Evolutionary conservation across 2,888 invertebrate species (phyloP), one percentile per base, ranked within the genome.

Genomic region (Molorchus minor): DNA sequence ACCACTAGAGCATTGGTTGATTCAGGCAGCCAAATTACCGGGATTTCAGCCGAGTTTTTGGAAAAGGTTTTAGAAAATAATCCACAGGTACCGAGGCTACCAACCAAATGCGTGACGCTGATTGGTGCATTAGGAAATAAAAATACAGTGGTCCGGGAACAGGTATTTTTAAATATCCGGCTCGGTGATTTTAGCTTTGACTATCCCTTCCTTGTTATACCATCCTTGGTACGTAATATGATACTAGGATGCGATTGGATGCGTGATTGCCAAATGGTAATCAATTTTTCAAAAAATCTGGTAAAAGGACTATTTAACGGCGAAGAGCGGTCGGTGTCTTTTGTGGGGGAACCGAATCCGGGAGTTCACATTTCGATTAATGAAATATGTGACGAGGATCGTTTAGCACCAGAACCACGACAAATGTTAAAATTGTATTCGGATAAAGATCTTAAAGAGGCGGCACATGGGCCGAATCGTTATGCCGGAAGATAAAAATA

Each of bases 1-100:
- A 10, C 7, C 1, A 45, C 16, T 1, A 16, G 33, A 2, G 43
- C 30, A 29, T 53, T 61, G 10, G 15, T 63, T 3, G 63, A 61
- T 49, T 54, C 54, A 3, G 60, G 58, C 13, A 61, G 60, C 45
- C 57, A 63, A 38, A 17, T 57, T n/a, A 57, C 51, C 8, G 55
- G 52, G 2, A 52, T 56, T 15, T 49, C 36, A n/a, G 52, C 51
- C 20, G 19, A 20, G 16, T 56, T 58, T 59, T 47, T 41, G 20
- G 21, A 45, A 5, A 17, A 53, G 25, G n/a, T 56, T 19, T 30
- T 56, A 19, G n/a, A 16, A 25, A 25, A 30, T 2, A 33, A 40
- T 52, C 17, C 15, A 0, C 13, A 52, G 8, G 36, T 59, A 29
- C 56, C 58, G 13, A 36, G 30, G 8, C 15, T 61, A 5, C 58